A percentile compares a stretch with the other conserved stretches of the same genome.
Evolutionary conservation across 2,888 invertebrate species (phyloP).

Genomic region (Noctua comes): DNA sequence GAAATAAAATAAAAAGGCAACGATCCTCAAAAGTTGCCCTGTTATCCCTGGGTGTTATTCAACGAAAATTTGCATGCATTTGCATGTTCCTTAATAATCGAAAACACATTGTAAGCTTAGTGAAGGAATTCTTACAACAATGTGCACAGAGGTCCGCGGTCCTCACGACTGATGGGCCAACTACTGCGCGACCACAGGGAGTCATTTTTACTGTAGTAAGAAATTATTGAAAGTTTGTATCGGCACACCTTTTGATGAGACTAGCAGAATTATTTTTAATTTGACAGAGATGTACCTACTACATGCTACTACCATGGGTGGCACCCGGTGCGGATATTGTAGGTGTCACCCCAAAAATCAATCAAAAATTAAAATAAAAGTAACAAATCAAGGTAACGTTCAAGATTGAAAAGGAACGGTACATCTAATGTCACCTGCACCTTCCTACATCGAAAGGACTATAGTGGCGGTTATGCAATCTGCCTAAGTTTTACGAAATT

Average conservation of each 20-base stretch:
- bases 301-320: too few species aligned
- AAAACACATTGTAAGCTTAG: conserved; percentile 37
- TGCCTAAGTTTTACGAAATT: too few species aligned
- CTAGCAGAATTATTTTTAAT: background rate
- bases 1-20: background rate
- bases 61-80: background rate
- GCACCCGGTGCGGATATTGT: too few species aligned
- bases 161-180: conserved; percentile 69
- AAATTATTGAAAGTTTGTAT: background rate
- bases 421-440: too few species aligned
- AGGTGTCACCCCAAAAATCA: too few species aligned
- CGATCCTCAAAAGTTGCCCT: background rate
- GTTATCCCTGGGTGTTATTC: background rate
- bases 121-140: conserved; percentile 52
- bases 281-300: too few species aligned
- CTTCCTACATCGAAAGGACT: too few species aligned
- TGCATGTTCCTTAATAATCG: conserved; percentile 22
- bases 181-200: conserved; percentile 61
- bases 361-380: too few species aligned
- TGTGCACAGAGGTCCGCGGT: conserved; percentile 48
- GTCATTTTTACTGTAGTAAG: conserved; percentile 55
- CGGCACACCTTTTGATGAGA: background rate
- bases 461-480: too few species aligned
- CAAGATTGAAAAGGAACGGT: too few species aligned
- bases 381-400: too few species aligned